phyloP scores from a whole-genome alignment of 2,888 invertebrate species.

The Eulithis testata region DNA sequence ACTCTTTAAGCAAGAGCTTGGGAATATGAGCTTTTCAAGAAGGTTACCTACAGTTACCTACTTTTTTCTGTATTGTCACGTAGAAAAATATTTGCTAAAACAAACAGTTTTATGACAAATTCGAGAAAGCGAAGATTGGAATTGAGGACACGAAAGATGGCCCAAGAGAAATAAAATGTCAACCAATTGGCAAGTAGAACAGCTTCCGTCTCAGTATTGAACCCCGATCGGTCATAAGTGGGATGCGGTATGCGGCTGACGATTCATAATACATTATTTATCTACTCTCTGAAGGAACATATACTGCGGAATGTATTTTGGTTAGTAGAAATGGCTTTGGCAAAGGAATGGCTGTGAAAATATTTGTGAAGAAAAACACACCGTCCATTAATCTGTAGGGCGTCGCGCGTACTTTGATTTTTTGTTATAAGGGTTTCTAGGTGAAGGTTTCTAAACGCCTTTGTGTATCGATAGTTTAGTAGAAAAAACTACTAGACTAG shows the following conservation, averaged over 20 bases:
- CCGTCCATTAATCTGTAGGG: constrained; percentile 1
- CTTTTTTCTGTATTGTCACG: not conserved
- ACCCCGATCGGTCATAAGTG: constrained; percentile 13
- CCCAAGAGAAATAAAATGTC: constrained; percentile 23
- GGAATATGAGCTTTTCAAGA: not conserved
- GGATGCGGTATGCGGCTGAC: constrained; percentile 4
- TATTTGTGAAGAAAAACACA: constrained; percentile 2
- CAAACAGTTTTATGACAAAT: constrained; percentile 5
- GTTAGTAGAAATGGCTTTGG: constrained; percentile 1
- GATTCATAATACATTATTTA: constrained; percentile 20
- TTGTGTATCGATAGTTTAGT: not conserved
- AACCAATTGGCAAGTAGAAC: constrained; percentile 5
- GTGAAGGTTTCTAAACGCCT: not conserved
- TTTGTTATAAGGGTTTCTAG: too few species aligned
- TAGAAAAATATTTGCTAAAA: constrained; percentile 8
- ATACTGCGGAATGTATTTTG: constrained; percentile 10
- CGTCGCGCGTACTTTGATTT: not conserved
- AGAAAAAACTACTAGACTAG: too few species aligned
- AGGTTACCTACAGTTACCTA: too few species aligned
- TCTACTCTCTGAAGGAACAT: constrained; percentile 9
- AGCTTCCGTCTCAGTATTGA: not conserved
- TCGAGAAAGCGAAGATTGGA: constrained; percentile 12
- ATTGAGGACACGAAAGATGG: constrained; percentile 10
- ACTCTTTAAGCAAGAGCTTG: too few species aligned
- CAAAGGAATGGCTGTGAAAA: not conserved